Evolutionary conservation across 2,888 invertebrate genomes (phyloP), one percentile per base, ranked within the genome.

Genomic region (Coleophora deauratella): DNA sequence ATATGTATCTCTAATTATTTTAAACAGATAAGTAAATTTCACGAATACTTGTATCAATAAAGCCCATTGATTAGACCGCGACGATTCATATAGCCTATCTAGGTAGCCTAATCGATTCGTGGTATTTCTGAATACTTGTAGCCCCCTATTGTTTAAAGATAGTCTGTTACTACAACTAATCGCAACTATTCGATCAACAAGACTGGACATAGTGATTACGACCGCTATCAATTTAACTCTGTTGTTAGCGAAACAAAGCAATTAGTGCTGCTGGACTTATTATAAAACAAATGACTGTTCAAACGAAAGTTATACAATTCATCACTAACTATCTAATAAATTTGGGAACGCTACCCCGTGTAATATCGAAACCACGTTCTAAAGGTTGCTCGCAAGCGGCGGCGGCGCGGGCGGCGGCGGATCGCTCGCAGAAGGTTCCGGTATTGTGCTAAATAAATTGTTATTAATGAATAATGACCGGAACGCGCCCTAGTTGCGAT

Each of bases 391-490:
- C 21, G 6, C 6, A 3, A 21, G 3, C 21, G 21, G 3, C 6
- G 21, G 21, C n/a, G 62, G 70, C 71, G 72, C 66, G 72, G 68
- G 66, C n/a, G 67, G 59, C 69, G 71, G 3, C 6, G 21, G 21
- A 21, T 6, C 31, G 31, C 31, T 31, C 31, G 9, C 11, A 11
- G 31, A 57, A 78, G 74, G 76, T 77, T 74, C 73, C 72, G 75
- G 74, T 62, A 77, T 80, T 82, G 80, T 80, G 73, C 68, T 72
- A 75, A 82, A 82, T 82, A 82, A 81, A 85, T 84, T 80, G 78
- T 85, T 81, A 84, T 84, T 84, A 84, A 84, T 82, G 21, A 21
- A 21, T 21, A 21, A 21, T 6, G 78, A 81, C 75, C 71, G 62
- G 65, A 78, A 72, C 76, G 72, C 64, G 74, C 69, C 66, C 68